Evolutionary conservation across 2,797 vertebrate species (phyloP).

Genomic region (Periophthalmus magnuspinnatus): DNA sequence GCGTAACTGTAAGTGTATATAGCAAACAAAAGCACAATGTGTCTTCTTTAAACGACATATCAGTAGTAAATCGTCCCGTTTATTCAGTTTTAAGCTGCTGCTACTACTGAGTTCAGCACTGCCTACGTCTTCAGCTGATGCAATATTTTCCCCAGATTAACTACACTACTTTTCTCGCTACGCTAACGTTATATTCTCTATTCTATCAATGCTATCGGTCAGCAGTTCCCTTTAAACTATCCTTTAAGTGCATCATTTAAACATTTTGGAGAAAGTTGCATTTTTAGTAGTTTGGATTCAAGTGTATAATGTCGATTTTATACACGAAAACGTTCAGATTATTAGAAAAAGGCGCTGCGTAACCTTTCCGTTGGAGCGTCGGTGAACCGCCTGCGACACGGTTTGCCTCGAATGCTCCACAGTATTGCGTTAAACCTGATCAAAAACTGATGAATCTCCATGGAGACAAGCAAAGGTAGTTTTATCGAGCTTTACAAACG

Average conservation of each 20-base stretch:
- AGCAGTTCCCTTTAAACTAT: neutral
- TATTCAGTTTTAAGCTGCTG: neutral
- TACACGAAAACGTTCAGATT: neutral
- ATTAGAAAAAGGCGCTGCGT: neutral
- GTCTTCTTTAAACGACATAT: neutral
- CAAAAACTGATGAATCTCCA: neutral
- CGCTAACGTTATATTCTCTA: conserved; percentile 13
- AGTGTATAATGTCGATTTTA: neutral
- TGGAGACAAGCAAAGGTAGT: no score
- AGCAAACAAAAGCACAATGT: no score
- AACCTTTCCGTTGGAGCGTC: no score
- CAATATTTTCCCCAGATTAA: conserved; percentile 23
- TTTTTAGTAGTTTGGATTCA: neutral
- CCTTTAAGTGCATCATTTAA: neutral
- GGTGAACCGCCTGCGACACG: no score
- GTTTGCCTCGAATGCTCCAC: neutral
- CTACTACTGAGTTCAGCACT: conserved; percentile 14
- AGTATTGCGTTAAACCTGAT: neutral
- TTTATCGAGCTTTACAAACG: no score
- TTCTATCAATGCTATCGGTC: neutral
- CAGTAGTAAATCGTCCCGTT: neutral
- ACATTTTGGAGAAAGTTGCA: neutral
- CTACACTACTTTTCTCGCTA: conserved; percentile 28
- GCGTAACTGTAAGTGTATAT: no score
- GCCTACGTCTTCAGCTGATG: conserved; percentile 31